Percentiles rank a stretch among this genome's conserved stretches.
Conservation (phyloP, 1,140 invertebrate species). For the Zaprionus tsacasi region DNA sequence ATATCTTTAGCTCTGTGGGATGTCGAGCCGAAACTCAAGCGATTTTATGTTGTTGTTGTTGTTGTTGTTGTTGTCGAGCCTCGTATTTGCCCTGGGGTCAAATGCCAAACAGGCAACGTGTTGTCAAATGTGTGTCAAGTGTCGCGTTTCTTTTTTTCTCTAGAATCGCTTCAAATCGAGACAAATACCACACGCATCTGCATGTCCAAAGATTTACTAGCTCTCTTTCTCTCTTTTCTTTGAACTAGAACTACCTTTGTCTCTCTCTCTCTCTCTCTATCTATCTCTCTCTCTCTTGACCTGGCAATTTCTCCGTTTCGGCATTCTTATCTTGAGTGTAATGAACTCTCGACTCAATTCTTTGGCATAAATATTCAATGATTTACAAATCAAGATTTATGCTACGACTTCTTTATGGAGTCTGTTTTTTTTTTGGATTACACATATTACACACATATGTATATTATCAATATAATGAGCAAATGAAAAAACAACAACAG, state of each 20-base stretch:
- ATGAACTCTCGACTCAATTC: slow-evolving; percentile 53
- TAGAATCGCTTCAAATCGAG: background rate
- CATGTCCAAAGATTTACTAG: background rate
- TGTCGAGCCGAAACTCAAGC: slow-evolving; percentile 35
- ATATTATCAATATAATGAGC: slow-evolving; percentile 5
- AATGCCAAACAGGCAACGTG: slow-evolving; percentile 32
- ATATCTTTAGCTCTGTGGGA: slow-evolving; percentile 20
- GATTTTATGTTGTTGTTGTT: slow-evolving; percentile 28
- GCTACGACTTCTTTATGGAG: background rate
- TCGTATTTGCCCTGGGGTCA: slow-evolving; percentile 54
- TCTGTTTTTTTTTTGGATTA: background rate
- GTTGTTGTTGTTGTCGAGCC: slow-evolving; percentile 15
- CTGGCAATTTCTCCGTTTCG: slow-evolving; percentile 36
- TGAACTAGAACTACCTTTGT: background rate
- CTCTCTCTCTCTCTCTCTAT: slow-evolving; percentile 2
- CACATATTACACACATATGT: slow-evolving; percentile 2
- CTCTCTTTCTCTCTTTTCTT: background rate
- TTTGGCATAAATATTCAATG: background rate
- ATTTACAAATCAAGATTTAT: background rate
- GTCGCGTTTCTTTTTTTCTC: slow-evolving; percentile 30
- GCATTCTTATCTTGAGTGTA: slow-evolving; percentile 43
- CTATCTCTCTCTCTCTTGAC: slow-evolving; percentile 28
- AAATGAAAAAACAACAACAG: slow-evolving; percentile 4
- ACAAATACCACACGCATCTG: slow-evolving; percentile 5
- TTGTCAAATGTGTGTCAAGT: slow-evolving; percentile 60